These are phyloP conservation scores for Drosophila bunnanda DNA, from an alignment of 2,888 invertebrate genomes.

Conservation along the genomic window DNA sequence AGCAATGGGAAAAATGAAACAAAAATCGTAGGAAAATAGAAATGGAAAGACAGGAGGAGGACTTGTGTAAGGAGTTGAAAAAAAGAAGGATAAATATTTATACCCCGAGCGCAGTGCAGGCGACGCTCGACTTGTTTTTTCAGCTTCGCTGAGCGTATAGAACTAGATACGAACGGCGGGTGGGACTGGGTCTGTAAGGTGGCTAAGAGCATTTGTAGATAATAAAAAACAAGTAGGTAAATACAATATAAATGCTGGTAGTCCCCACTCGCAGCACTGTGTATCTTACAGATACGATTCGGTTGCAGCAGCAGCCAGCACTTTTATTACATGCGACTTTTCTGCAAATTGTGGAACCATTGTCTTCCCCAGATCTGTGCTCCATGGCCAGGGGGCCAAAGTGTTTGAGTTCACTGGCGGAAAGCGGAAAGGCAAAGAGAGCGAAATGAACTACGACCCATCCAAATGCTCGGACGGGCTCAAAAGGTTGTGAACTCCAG, in stretches of 20 bases:
- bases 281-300: conserved; percentile 79
- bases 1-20: conserved; percentile 28
- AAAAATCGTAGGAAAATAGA: conserved; percentile 18
- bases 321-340: conserved; percentile 79
- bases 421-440: conserved; percentile 77
- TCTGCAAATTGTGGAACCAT: conserved; percentile 77
- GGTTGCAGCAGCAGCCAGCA: conserved; percentile 74
- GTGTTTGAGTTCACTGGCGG: conserved; percentile 77
- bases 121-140: conserved; percentile 80
- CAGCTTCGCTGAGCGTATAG: conserved; percentile 79
- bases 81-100: conserved; percentile 76
- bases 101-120: conserved; percentile 78
- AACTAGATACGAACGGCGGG: conserved; percentile 44
- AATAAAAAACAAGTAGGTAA: conserved; percentile 81
- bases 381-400: conserved; percentile 63
- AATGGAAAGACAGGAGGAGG: conserved; percentile 24
- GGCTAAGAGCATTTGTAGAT: conserved; percentile 74
- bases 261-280: conserved; percentile 39
- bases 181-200: conserved; percentile 17
- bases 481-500: conserved; percentile 38
- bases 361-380: conserved; percentile 51
- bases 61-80: conserved; percentile 36
- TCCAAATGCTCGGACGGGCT: conserved; percentile 58
- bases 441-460: conserved; percentile 78
- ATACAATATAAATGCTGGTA: conserved; percentile 80